Conservation (phyloP, 2,797 vertebrate genomes). For the Poeciliopsis gracilis region DNA sequence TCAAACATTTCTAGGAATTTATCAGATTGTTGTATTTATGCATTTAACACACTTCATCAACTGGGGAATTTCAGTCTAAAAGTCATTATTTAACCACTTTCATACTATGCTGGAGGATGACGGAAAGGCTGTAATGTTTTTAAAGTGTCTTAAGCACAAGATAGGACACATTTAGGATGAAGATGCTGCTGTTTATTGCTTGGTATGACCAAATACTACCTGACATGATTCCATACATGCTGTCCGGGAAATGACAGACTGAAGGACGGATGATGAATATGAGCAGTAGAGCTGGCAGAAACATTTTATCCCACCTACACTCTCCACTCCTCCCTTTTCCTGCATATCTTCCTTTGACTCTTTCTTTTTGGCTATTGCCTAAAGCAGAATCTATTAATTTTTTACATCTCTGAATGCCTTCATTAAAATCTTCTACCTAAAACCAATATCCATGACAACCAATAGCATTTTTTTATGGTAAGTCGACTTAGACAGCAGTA, state of each 20-base stretch:
- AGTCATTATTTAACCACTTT: background rate
- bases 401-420: background rate
- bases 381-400: background rate
- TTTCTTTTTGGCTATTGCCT: background rate
- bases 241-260: background rate
- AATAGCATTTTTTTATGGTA: background rate
- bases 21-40: background rate
- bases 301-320: background rate
- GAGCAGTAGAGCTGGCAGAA: background rate
- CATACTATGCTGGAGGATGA: background rate
- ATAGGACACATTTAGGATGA: background rate
- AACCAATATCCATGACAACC: background rate
- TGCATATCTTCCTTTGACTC: background rate
- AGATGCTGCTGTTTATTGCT: background rate
- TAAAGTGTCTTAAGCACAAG: conserved; percentile 10
- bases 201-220: background rate
- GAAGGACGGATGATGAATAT: background rate
- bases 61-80: background rate
- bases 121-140: background rate
- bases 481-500: background rate
- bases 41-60: background rate
- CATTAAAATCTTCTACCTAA: background rate
- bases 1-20: background rate
- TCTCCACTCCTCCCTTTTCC: background rate
- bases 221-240: background rate